Evolutionary conservation across 64 coral and sea anemone species (phyloP), one percentile per base, ranked within the genome.

Genomic region (Anthopleura sola): DNA sequence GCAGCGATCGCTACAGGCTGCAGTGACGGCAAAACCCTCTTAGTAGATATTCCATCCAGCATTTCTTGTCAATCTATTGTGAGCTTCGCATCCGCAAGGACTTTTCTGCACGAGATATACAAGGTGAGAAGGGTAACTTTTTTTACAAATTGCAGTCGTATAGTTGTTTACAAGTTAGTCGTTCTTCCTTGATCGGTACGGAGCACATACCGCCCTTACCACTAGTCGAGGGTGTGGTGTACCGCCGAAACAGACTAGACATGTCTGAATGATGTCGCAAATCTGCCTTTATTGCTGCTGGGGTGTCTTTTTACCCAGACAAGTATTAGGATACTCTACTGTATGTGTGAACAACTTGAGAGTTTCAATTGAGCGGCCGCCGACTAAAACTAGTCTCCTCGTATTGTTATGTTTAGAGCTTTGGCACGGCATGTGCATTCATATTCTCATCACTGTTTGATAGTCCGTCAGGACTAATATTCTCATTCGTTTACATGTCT

Each of bases 161-260:
- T n/a, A 31, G 3, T 32, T 71, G 29, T 71, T 34, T 32, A 71
- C 6, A 34, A n/a, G 66, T 71, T 31, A 34, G 29, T 71, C 13
- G 29, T 36, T 66, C 60, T 66, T 66, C 24, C 60, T 66, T 71
- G 66, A 71, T 71, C n/a, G n/a, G 13, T 2, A 71, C 10, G 66
- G 66, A 32, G 11, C 66, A 34, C 26, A 71, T 71, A 71, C 66
- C 66, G 66, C 66, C 66, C 66, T 71, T 71, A 34, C 66, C 66
- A 71, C 66, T 62, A 71, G 66, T 71, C 11, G 66, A 71, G 76
- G 76, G 76, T 79, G 76, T 79, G 76, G 76, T 79, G 17, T 79
- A 79, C 44, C 76, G 76, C 76, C 29, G 31, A 17, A 76, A 76
- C 29, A 39, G 74, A 34, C 74, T 39, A 76, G 74, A 76, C 74